Base-by-base conservation (phyloP, 2,888 invertebrate species). In the Pardosa pseudoannulata region DNA sequence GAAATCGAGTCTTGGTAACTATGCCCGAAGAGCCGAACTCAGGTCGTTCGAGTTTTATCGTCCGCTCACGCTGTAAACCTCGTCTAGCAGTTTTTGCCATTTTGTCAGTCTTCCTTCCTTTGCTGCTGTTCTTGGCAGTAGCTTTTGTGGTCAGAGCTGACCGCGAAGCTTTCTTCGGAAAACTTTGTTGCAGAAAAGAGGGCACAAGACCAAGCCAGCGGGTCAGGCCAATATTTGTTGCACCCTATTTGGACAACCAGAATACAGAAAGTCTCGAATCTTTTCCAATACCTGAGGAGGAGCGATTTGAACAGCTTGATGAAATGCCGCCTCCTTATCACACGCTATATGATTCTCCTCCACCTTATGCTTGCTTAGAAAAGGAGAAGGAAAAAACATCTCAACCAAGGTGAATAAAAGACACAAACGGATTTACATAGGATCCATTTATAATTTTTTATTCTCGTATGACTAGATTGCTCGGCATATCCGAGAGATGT, bases 311-410 rank as follows among this genome's bases (percentile, higher is more conserved):
- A 23, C 23, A 23, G 56, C n/a, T 23, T 16, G 56, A 31, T 1
- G 85, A 86, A 0, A 32, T 64, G 29, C 85, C 79, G 0, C 85
- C 85, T 1, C 74, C 85, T n/a, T 86, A 86, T 36, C 74, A 86
- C 6, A 70, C 85, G 0, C 36, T 86, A 19, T 86, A 74, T 16
- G 85, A 79, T 23, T 64, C 79, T 0, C 85, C 85, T 7, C 85
- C 85, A 11, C 85, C 85, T 0, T 86, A 86, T 50, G 67, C 78
- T 1, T 72, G 73, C 19, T 50, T 85, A 16, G 79, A 85, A 9
- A 9, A 23, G 11, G 46, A 13, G 46, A 46, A 13, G 2, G 46
- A 16, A 46, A 46, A 7, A 46, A 16, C 46, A 16, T n/a, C 2
- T 16, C 46, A 46, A 16, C 7, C 46, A 16, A 46, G 46, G 2